Evolutionary conservation across 2,888 invertebrate genomes (phyloP).

Genomic region (Cylloceria caligata): DNA sequence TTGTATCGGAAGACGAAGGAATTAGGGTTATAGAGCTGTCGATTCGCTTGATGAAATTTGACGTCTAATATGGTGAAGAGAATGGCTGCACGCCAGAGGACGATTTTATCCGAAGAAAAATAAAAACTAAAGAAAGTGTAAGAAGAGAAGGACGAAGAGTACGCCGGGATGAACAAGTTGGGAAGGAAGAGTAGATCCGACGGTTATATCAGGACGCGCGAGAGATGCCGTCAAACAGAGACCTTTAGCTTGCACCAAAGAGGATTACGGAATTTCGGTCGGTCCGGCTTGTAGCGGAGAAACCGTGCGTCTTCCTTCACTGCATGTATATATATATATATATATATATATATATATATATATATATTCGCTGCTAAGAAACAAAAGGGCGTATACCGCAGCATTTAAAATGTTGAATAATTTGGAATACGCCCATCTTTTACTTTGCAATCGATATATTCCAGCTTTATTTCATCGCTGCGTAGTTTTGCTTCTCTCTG

Average conservation of each 20-base stretch:
- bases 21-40: too few relatives aligned
- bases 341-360: slow-evolving; percentile 5
- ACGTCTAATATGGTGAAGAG: too few relatives aligned
- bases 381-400: too few relatives aligned
- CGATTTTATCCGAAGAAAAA: neutral
- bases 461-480: too few relatives aligned
- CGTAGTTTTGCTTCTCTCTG: slow-evolving; percentile 13
- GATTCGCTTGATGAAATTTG: too few relatives aligned
- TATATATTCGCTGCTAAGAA: too few relatives aligned
- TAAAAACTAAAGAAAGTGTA: neutral
- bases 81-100: neutral
- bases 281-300: slow-evolving; percentile 45
- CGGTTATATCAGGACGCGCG: slow-evolving; percentile 43
- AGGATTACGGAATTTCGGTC: slow-evolving; percentile 83
- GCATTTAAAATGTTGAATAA: too few relatives aligned
- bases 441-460: too few relatives aligned
- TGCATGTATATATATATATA: neutral
- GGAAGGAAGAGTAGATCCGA: slow-evolving; percentile 17
- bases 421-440: too few relatives aligned
- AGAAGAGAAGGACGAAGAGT: neutral
- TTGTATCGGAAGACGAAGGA: too few relatives aligned
- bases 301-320: slow-evolving; percentile 44
- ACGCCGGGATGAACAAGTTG: slow-evolving; percentile 13
- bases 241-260: slow-evolving; percentile 83
- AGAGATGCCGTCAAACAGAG: slow-evolving; percentile 80